These are phyloP conservation scores for Euschistus heros DNA, from an alignment of 1,140 invertebrate genomes.

Conservation along the genomic window DNA sequence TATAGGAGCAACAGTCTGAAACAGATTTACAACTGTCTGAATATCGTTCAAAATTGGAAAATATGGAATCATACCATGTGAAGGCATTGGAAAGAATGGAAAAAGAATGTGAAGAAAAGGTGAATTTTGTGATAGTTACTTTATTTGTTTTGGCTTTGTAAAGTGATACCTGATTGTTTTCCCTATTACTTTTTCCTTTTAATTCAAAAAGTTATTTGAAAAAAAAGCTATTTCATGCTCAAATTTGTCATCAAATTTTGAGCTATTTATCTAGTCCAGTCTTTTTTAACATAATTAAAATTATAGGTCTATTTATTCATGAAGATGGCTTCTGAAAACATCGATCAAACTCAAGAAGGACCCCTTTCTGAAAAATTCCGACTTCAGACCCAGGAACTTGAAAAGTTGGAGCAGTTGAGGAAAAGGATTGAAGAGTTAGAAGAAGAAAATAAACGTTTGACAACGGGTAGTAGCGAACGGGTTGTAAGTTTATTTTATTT, in stretches of 20 bases:
- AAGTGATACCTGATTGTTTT: no score
- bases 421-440: constrained; percentile 7
- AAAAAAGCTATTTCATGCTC: no score
- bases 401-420: constrained; percentile 4
- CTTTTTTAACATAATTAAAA: no score
- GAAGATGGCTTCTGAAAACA: neutral
- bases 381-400: neutral
- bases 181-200: no score
- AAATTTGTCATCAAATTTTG: no score
- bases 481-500: no score
- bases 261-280: no score
- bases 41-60: constrained; percentile 4
- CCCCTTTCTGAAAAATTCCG: neutral
- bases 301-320: constrained; percentile 4
- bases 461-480: no score
- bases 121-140: neutral
- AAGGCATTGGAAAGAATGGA: constrained; percentile 5
- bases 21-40: neutral
- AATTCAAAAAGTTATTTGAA: no score
- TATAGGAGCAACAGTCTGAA: constrained; percentile 5
- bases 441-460: constrained; percentile 1
- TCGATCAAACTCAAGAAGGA: neutral
- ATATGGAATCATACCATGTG: neutral
- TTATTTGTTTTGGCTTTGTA: no score
- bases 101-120: constrained; percentile 15